phyloP scores from a whole-genome alignment of 2,113 vertebrate genomes.

The Perca flavescens region DNA sequence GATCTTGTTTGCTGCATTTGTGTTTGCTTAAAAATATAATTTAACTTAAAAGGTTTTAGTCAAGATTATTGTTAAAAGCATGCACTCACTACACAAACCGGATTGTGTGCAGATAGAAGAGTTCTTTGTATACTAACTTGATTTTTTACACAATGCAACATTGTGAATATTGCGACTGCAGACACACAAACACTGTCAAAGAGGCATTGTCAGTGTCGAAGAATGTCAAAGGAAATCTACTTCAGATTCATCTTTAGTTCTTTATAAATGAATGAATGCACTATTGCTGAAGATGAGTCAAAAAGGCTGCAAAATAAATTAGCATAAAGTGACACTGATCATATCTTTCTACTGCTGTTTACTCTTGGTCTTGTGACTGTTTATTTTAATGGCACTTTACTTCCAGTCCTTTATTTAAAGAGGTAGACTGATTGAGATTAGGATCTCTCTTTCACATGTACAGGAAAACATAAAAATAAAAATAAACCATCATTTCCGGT shows the following conservation, averaged over 20 bases:
- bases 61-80: conserved; percentile 16
- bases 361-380: background rate
- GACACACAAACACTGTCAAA: conserved; percentile 36
- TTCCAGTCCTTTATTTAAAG: no score
- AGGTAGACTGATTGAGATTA: background rate
- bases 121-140: conserved; percentile 31
- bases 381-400: background rate
- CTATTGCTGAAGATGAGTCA: conserved; percentile 17
- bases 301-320: background rate
- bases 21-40: conserved; percentile 16
- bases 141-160: conserved; percentile 59
- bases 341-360: background rate
- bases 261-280: conserved; percentile 26
- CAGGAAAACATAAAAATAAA: background rate
- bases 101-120: conserved; percentile 36
- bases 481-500: background rate
- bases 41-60: conserved; percentile 12
- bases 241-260: conserved; percentile 33
- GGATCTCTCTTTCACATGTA: background rate
- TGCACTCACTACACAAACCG: conserved; percentile 24
- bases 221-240: conserved; percentile 38
- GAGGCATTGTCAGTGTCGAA: conserved; percentile 35
- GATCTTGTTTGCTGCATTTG: conserved; percentile 16
- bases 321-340: background rate
- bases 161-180: conserved; percentile 50